Conservation (phyloP, 2,113 vertebrate genomes). For the Chiloscyllium plagiosum region DNA sequence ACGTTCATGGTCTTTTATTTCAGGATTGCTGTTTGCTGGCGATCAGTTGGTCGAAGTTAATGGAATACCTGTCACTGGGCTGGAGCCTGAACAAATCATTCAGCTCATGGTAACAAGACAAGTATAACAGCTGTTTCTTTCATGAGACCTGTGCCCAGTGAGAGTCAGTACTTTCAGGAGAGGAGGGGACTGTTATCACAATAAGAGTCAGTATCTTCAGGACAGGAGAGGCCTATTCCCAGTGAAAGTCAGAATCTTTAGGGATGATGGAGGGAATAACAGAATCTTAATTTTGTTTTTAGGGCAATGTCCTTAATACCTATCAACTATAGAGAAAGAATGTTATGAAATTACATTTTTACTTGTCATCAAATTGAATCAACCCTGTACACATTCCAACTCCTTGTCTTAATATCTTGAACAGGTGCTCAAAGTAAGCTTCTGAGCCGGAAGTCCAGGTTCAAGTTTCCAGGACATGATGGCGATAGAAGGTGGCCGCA, state of each 20-base stretch:
- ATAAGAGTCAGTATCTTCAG: background rate
- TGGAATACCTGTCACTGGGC: conserved; percentile 76
- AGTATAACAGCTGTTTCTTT: background rate
- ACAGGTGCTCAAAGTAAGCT: background rate
- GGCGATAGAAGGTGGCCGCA: too few relatives aligned
- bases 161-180: background rate
- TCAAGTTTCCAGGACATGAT: too few relatives aligned
- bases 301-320: background rate
- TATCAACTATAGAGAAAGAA: too few relatives aligned
- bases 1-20: background rate
- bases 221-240: background rate
- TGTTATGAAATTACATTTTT: too few relatives aligned
- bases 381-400: too few relatives aligned
- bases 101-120: conserved; percentile 72
- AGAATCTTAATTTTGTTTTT: background rate
- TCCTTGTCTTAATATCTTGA: background rate
- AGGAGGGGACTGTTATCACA: background rate
- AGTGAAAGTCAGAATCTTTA: background rate
- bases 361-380: too few relatives aligned
- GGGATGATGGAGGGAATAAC: background rate
- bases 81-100: conserved; percentile 91
- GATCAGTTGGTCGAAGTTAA: conserved; percentile 93
- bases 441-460: too few relatives aligned
- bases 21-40: conserved; percentile 85
- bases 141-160: background rate